Evolutionary conservation across 2,113 vertebrate species (phyloP), one percentile per base, ranked within the genome.

Genomic region (Mus pahari): DNA sequence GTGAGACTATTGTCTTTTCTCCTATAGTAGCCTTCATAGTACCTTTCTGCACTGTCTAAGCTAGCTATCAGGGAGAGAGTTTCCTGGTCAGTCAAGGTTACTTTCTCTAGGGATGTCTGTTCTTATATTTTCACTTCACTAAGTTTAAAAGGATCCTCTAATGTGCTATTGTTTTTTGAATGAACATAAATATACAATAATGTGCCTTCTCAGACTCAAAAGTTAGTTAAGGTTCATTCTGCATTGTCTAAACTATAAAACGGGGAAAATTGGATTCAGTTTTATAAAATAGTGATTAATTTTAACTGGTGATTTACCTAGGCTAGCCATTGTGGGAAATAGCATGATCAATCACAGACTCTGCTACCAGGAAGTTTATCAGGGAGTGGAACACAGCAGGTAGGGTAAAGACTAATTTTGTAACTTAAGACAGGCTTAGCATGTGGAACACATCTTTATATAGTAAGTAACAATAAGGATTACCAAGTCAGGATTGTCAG

Each of bases 41-140:
- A 33, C 26, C 39, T 19, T 31, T 42, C 26, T 45, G 28, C 20
- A 20, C 39, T 7, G 14, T 45, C 26, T 86, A 64, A 45, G 14
- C 24, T 62, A 64, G 58, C 26, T 60, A 86, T 28, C 60, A 86
- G 60, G 22, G 55, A 62, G 19, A 39, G 26, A 84, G 39, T 31
- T 45, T 84, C 82, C 81, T 64, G 39, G 26, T 45, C 60, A 84
- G 14, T 64, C 2, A 13, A 86, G 82, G 60, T 48, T 66, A 62
- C 3, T 86, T 48, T 48, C 26, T 86, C 17, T 33, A 66, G 68
- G 97, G 89, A 96, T 96, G 95, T 96, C 79, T 96, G 28, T 66
- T 98, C 75, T 96, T 97, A 95, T 3, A 86, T 97, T 97, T 92
- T 78, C 89, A 48, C 89, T 95, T 97, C 39, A 0, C 95, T 96